Conservation (phyloP, 2,797 vertebrate genomes). For the Pseudopleuronectes americanus region DNA sequence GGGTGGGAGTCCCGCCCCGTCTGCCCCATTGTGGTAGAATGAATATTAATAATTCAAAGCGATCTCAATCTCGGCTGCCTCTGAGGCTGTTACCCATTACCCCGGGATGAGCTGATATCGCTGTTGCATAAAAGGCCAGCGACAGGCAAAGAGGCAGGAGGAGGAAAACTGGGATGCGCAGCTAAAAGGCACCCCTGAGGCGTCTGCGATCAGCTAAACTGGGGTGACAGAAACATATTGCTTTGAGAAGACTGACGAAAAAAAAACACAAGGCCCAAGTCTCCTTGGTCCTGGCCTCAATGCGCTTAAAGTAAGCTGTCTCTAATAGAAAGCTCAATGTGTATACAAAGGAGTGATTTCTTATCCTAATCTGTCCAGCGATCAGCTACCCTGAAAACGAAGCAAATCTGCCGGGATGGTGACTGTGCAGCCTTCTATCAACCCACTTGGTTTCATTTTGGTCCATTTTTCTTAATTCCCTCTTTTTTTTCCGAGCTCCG, state of each 20-base stretch:
- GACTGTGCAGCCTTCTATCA: neutral
- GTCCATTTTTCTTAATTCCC: conserved; percentile 9
- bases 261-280: neutral
- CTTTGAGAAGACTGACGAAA: conserved; percentile 33
- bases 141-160: conserved; percentile 48
- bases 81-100: conserved; percentile 66
- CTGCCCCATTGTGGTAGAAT: conserved; percentile 58
- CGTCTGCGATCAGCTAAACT: conserved; percentile 56
- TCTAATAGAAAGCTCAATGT: conserved; percentile 20
- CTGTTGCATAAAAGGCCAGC: conserved; percentile 70
- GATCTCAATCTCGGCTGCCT: conserved; percentile 71
- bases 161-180: conserved; percentile 42
- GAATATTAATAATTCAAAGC: conserved; percentile 82
- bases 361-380: conserved; percentile 28
- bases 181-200: conserved; percentile 66
- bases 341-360: conserved; percentile 23
- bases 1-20: conserved; percentile 46
- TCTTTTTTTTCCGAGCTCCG: conserved; percentile 21
- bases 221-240: conserved; percentile 42
- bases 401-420: conserved; percentile 17
- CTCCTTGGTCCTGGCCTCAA: conserved; percentile 10
- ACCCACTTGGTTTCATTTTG: neutral
- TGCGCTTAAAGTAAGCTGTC: conserved; percentile 17
- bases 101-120: conserved; percentile 70
- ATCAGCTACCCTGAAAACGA: conserved; percentile 15